Conservation (phyloP, 23 tunicate genomes). For the Trididemnum miniatum region DNA sequence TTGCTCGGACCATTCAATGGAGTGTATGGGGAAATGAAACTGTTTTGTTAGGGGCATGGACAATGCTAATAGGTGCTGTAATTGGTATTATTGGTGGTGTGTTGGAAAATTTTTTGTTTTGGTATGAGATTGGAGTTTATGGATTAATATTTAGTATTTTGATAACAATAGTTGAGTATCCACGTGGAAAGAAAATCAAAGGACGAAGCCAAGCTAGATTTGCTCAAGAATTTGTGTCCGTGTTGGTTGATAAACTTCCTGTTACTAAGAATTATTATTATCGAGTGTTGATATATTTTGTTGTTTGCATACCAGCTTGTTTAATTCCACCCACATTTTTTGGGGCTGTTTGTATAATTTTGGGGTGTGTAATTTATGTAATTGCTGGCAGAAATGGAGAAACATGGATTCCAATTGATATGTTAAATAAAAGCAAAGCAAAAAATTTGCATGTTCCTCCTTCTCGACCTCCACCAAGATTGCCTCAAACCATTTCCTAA, state of each 20-base stretch:
- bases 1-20: not conserved
- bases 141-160: not conserved
- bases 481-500: not conserved
- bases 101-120: not conserved
- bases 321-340: slow-evolving; percentile 17
- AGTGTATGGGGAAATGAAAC: slow-evolving; percentile 16
- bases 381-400: not conserved
- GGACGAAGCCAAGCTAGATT: slow-evolving; percentile 9
- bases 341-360: slow-evolving; percentile 14
- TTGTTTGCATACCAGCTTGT: slow-evolving; percentile 22
- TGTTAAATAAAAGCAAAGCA: not conserved
- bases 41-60: not conserved
- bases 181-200: slow-evolving; percentile 16
- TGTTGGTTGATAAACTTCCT: not conserved
- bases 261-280: not conserved
- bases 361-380: slow-evolving; percentile 1
- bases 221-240: not conserved
- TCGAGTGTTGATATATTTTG: not conserved
- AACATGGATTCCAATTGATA: not conserved
- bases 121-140: slow-evolving; percentile 14
- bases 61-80: not conserved
- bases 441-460: slow-evolving; percentile 12
- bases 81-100: slow-evolving; percentile 5
- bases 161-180: not conserved
- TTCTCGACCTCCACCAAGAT: slow-evolving; percentile 4